phyloP scores from a whole-genome alignment of 1,140 invertebrate species.

The Helicoverpa zea region DNA sequence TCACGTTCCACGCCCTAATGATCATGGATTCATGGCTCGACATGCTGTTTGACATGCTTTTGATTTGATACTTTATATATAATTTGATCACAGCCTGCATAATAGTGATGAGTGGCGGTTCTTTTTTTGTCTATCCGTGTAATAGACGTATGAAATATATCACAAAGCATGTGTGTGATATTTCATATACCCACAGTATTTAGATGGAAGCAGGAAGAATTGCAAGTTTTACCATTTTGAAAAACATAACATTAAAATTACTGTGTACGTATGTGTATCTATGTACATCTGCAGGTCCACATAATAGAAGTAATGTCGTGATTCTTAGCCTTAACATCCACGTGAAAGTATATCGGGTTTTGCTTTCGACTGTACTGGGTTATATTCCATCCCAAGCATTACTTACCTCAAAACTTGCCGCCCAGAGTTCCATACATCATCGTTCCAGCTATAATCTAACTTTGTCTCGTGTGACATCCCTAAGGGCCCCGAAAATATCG shows the following conservation, averaged over 20 bases:
- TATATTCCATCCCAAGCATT: slow-evolving; percentile 11
- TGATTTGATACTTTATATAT: slow-evolving; percentile 18
- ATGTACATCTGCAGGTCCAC: too few species aligned
- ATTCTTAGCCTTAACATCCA: too few species aligned
- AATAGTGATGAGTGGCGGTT: neutral
- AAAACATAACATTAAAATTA: too few species aligned
- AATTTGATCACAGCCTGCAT: neutral
- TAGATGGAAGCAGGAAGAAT: too few species aligned
- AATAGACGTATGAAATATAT: neutral
- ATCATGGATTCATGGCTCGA: slow-evolving; percentile 32
- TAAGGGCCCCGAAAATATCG: slow-evolving; percentile 35
- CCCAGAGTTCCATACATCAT: slow-evolving; percentile 22
- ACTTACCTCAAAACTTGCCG: slow-evolving; percentile 33
- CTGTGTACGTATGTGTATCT: too few species aligned
- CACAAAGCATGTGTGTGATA: neutral
- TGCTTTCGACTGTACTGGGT: neutral
- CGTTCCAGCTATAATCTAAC: slow-evolving; percentile 33
- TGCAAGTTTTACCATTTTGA: too few species aligned
- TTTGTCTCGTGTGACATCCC: slow-evolving; percentile 29
- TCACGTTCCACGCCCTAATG: slow-evolving; percentile 28
- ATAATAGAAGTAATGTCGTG: too few species aligned
- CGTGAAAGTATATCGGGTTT: neutral
- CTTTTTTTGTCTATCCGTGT: too few species aligned
- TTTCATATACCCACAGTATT: neutral
- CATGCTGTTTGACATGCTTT: slow-evolving; percentile 29